phyloP scores from a whole-genome alignment of 30 jellyfish, hydroid and myxozoan species.

The Haliclystus octoradiatus region DNA sequence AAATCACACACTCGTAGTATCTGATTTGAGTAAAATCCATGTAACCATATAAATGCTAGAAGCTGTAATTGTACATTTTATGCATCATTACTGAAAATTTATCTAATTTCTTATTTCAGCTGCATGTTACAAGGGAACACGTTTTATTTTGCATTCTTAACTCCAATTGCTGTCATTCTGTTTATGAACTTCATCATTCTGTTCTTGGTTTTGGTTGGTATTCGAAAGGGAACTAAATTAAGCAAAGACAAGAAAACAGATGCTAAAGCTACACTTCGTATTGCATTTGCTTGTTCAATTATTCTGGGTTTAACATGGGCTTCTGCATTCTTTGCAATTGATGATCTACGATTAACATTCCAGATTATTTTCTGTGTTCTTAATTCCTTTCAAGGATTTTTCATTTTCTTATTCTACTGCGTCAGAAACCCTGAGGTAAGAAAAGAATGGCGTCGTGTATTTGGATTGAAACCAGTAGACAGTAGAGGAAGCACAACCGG shows the following conservation, averaged over 20 bases:
- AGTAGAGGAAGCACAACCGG: no score
- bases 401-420: constrained; percentile 14
- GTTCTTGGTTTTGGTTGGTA: constrained; percentile 7
- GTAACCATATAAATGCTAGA: no score
- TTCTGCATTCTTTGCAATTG: constrained; percentile 19
- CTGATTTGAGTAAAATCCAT: no score
- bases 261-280: constrained; percentile 1
- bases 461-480: no score
- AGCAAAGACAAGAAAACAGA: constrained; percentile 1
- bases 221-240: constrained; percentile 1
- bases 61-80: no score
- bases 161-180: constrained; percentile 9
- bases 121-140: constrained; percentile 15
- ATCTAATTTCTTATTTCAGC: neutral
- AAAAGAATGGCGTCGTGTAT: constrained; percentile 17
- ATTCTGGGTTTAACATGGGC: constrained; percentile 28
- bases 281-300: constrained; percentile 25
- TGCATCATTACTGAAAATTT: no score
- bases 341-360: constrained; percentile 10
- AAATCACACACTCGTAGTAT: no score
- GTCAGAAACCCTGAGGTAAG: constrained; percentile 12
- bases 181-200: constrained; percentile 1
- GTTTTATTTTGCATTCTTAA: constrained; percentile 6
- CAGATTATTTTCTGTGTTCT: constrained; percentile 23
- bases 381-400: constrained; percentile 30